These are phyloP conservation scores for Trachelus stipa DNA, from an alignment of 2,888 invertebrate species.

Conservation along the genomic window DNA sequence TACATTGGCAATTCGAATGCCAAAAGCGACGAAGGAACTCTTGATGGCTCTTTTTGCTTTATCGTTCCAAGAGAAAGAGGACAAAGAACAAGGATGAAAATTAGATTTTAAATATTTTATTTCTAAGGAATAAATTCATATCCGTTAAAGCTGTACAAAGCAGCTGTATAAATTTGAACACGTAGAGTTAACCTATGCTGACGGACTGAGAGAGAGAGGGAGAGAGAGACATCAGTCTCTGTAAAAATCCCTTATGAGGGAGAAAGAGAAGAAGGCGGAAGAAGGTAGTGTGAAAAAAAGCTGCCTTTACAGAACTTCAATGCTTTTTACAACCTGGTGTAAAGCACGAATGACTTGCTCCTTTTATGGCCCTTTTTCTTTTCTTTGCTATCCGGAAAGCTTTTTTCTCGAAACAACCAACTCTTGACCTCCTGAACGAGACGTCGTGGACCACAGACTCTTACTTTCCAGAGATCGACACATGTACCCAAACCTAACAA, in stretches of 20 bases:
- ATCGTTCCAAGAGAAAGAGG: neutral
- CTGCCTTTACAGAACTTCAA: neutral
- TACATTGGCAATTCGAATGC: neutral
- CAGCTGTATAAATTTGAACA: neutral
- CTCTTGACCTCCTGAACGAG: conserved; percentile 28
- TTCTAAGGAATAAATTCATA: neutral
- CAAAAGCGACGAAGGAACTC: neutral
- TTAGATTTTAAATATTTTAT: neutral
- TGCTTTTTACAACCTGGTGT: neutral
- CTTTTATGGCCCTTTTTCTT: conserved; percentile 24
- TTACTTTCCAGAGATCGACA: neutral
- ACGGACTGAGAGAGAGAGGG: neutral
- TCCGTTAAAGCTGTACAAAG: neutral
- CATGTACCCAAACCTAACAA: neutral
- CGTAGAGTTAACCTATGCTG: neutral
- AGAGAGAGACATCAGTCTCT: neutral
- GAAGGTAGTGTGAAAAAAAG: neutral
- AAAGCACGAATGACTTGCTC: neutral
- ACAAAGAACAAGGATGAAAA: neutral
- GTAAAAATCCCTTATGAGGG: neutral
- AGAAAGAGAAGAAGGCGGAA: neutral
- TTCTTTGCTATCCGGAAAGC: conserved; percentile 14
- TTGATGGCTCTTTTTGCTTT: neutral
- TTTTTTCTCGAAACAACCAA: conserved; percentile 36
- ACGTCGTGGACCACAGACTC: neutral